Evolutionary conservation across 1,140 invertebrate species (phyloP).

Genomic region (Leptopilina clavipes): DNA sequence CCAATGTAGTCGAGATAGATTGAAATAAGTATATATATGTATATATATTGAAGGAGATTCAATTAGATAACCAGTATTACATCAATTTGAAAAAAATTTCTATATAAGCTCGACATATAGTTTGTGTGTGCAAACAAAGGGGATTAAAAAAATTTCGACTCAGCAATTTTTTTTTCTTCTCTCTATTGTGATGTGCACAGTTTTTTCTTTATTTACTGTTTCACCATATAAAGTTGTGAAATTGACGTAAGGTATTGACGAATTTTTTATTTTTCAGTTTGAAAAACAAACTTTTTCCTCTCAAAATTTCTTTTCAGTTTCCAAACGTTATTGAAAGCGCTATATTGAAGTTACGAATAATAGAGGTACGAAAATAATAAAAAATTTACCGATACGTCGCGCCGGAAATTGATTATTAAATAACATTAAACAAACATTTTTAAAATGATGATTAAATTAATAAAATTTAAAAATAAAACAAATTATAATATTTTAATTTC

Average conservation of each 20-base stretch:
- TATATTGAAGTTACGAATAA: neutral
- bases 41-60: neutral
- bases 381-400: no score
- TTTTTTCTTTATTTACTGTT: neutral
- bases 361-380: neutral
- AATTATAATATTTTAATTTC: no score
- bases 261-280: neutral
- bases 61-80: neutral
- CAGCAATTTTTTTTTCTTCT: neutral
- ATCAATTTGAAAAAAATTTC: neutral
- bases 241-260: neutral
- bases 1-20: neutral
- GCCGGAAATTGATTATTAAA: no score
- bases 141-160: neutral
- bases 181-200: neutral
- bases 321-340: neutral
- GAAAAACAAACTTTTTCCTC: neutral
- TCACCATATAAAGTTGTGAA: neutral
- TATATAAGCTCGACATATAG: neutral
- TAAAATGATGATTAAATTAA: no score
- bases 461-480: no score
- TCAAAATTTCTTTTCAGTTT: neutral
- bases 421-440: no score
- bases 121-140: neutral
- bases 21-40: no score